Percentiles rank a stretch among this genome's conserved stretches.
Evolutionary conservation across 2,113 vertebrate genomes (phyloP).

Genomic region (Tauraco erythrolophus): DNA sequence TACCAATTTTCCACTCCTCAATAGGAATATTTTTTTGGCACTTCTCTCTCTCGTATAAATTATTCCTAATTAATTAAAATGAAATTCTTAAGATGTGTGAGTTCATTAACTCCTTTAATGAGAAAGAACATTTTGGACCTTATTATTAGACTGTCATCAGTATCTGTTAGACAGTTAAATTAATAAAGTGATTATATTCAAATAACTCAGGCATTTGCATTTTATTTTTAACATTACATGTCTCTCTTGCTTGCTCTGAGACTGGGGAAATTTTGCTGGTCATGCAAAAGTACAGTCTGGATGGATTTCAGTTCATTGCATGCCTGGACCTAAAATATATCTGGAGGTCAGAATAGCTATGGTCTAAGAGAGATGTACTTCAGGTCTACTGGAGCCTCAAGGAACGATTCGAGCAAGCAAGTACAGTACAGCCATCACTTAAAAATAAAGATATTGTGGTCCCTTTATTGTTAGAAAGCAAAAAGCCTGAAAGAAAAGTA

Average conservation of each 20-base stretch:
- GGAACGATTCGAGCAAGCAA: not conserved
- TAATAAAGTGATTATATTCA: slow-evolving; percentile 63
- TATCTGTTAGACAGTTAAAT: slow-evolving; percentile 54
- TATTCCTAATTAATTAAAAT: slow-evolving; percentile 71
- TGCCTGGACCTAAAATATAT: not conserved
- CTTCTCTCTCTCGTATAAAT: slow-evolving; percentile 13
- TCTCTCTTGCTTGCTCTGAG: not conserved
- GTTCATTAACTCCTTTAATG: slow-evolving; percentile 70
- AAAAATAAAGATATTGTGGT: not conserved
- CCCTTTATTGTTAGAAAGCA: not conserved
- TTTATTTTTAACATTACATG: slow-evolving; percentile 47
- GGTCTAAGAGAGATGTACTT: not conserved
- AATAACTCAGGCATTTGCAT: slow-evolving; percentile 56
- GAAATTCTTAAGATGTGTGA: slow-evolving; percentile 51
- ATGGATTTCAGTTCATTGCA: not conserved
- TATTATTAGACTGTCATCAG: slow-evolving; percentile 60
- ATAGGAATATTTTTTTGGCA: slow-evolving; percentile 21
- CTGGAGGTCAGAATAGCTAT: not conserved
- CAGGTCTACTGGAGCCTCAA: not conserved
- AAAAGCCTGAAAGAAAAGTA: not conserved
- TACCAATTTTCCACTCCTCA: not conserved
- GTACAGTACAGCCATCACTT: not conserved
- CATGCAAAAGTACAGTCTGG: not conserved
- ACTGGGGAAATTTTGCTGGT: not conserved
- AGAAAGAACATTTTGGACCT: slow-evolving; percentile 64